phyloP scores from a whole-genome alignment of 2,888 invertebrate species.

The Drosophila quinaria region DNA sequence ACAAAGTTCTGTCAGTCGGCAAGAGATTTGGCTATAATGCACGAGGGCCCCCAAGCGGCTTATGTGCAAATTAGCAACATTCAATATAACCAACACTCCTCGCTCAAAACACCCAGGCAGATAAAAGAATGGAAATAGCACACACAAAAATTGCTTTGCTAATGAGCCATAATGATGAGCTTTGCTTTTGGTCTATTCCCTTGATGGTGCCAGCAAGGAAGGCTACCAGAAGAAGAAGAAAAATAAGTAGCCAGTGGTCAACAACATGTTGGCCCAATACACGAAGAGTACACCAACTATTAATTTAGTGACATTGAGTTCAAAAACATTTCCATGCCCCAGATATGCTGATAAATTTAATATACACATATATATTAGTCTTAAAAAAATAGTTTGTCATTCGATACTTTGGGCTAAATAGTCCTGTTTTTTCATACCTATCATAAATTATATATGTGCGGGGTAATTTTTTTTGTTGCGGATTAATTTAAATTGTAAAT shows the following conservation, averaged over 20 bases:
- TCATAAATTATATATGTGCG: no score
- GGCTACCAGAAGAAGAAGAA: background rate
- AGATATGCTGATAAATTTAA: no score
- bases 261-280: slow-evolving; percentile 44
- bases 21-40: slow-evolving; percentile 68
- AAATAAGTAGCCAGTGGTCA: slow-evolving; percentile 24
- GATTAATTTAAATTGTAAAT: no score
- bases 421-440: no score
- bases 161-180: slow-evolving; percentile 82
- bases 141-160: slow-evolving; percentile 78
- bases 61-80: slow-evolving; percentile 81
- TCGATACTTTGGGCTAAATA: no score
- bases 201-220: slow-evolving; percentile 39
- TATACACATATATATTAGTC: no score
- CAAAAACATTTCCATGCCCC: no score
- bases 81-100: slow-evolving; percentile 69
- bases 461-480: no score
- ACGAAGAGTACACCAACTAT: background rate
- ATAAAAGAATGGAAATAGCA: slow-evolving; percentile 38
- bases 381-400: no score
- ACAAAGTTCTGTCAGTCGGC: slow-evolving; percentile 55
- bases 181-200: slow-evolving; percentile 45
- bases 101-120: slow-evolving; percentile 1
- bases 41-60: slow-evolving; percentile 66
- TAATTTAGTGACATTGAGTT: background rate